These are phyloP conservation scores for Solen grandis DNA, from an alignment of 1,140 invertebrate genomes.

Conservation along the genomic window DNA sequence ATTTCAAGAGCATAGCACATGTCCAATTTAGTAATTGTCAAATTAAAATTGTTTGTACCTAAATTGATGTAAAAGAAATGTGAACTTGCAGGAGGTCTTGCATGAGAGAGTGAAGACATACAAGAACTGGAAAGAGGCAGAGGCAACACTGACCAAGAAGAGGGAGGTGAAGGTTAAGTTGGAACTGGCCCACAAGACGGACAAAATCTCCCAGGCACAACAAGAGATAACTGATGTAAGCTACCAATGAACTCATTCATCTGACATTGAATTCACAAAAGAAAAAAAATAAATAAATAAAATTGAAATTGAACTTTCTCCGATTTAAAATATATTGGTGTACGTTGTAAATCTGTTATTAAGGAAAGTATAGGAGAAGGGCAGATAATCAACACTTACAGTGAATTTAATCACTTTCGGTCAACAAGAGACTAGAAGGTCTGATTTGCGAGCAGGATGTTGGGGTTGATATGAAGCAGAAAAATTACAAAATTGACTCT, in stretches of 20 bases:
- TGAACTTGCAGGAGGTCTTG: slow-evolving; percentile 93
- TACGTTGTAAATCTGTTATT: background rate
- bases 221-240: slow-evolving; percentile 95
- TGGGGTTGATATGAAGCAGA: too few relatives aligned
- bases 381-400: too few relatives aligned
- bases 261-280: too few relatives aligned
- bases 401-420: too few relatives aligned
- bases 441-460: too few relatives aligned
- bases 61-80: background rate
- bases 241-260: too few relatives aligned
- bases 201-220: slow-evolving; percentile 93
- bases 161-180: slow-evolving; percentile 96
- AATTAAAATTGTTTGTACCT: too few relatives aligned
- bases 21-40: too few relatives aligned
- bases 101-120: slow-evolving; percentile 98
- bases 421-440: too few relatives aligned
- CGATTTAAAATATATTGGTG: background rate
- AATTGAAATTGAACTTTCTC: background rate
- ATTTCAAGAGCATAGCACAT: too few relatives aligned
- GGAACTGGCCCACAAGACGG: slow-evolving; percentile 92
- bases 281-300: background rate
- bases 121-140: slow-evolving; percentile 98
- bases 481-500: too few relatives aligned
- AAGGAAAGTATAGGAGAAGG: background rate
- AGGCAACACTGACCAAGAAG: slow-evolving; percentile 96